Conservation (phyloP, 2,888 invertebrate genomes). For the Anarsia innoxiella region DNA sequence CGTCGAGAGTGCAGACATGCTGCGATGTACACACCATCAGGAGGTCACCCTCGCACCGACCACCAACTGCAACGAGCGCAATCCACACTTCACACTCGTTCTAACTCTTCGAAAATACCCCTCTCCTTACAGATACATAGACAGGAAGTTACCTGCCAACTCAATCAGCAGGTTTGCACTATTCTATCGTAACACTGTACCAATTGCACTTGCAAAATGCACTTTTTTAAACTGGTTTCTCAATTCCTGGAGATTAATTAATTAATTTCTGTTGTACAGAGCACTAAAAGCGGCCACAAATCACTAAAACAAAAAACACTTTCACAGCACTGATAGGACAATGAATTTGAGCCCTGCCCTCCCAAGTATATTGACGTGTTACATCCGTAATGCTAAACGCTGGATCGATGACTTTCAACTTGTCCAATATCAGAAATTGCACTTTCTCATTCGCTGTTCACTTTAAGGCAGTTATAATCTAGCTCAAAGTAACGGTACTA, state of each 20-base stretch:
- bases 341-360: slow-evolving; percentile 62
- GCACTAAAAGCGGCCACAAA: slow-evolving; percentile 20
- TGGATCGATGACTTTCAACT: slow-evolving; percentile 61
- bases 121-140: no score
- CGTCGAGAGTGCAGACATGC: slow-evolving; percentile 97
- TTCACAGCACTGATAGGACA: slow-evolving; percentile 55
- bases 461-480: slow-evolving; percentile 25
- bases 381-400: slow-evolving; percentile 62
- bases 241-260: background rate
- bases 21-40: slow-evolving; percentile 94
- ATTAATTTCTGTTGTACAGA: background rate
- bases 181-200: no score
- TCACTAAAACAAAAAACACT: slow-evolving; percentile 44
- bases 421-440: slow-evolving; percentile 25
- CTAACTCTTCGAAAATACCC: slow-evolving; percentile 19
- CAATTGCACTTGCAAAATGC: background rate
- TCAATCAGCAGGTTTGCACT: background rate
- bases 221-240: slow-evolving; percentile 6
- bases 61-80: slow-evolving; percentile 67
- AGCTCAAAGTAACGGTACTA: slow-evolving; percentile 53
- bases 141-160: slow-evolving; percentile 15
- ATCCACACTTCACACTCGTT: slow-evolving; percentile 29
- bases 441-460: slow-evolving; percentile 24
- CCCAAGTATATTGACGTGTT: slow-evolving; percentile 71
- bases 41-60: slow-evolving; percentile 68